A percentile compares a stretch with the other conserved stretches of the same genome.
phyloP scores from a whole-genome alignment of 1,140 invertebrate species.

The Vanessa atalanta region DNA sequence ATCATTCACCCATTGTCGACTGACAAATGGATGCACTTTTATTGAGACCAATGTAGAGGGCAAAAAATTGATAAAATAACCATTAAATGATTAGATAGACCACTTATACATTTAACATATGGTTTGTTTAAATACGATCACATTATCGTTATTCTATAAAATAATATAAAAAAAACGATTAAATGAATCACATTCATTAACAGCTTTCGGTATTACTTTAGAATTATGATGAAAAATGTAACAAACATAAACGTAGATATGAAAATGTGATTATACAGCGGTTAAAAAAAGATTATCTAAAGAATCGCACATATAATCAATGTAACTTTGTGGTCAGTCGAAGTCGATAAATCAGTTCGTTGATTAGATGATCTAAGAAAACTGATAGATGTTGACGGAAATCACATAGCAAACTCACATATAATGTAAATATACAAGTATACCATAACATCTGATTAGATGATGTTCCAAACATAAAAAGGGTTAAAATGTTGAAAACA shows the following conservation, averaged over 20 bases:
- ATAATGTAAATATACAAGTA: not conserved
- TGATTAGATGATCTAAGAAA: too few species aligned
- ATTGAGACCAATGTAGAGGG: slow-evolving; percentile 18
- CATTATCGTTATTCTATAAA: not conserved
- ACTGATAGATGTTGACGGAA: too few species aligned
- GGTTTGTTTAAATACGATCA: not conserved
- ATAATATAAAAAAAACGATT: too few species aligned
- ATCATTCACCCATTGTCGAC: slow-evolving; percentile 31
- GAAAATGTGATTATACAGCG: too few species aligned
- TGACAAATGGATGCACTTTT: slow-evolving; percentile 33
- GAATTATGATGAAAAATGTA: too few species aligned
- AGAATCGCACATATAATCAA: too few species aligned
- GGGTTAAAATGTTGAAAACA: not conserved
- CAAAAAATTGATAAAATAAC: slow-evolving; percentile 38
- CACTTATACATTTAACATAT: slow-evolving; percentile 10
- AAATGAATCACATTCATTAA: too few species aligned
- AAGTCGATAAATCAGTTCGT: too few species aligned
- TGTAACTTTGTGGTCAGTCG: too few species aligned
- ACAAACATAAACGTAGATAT: too few species aligned
- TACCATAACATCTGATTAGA: not conserved
- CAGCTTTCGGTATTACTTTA: too few species aligned
- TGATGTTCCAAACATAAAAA: not conserved
- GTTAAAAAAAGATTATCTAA: too few species aligned
- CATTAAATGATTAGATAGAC: slow-evolving; percentile 42
- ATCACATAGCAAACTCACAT: not conserved